phyloP scores from a whole-genome alignment of 2,113 vertebrate species.

The Speoplatyrhinus poulsoni region DNA sequence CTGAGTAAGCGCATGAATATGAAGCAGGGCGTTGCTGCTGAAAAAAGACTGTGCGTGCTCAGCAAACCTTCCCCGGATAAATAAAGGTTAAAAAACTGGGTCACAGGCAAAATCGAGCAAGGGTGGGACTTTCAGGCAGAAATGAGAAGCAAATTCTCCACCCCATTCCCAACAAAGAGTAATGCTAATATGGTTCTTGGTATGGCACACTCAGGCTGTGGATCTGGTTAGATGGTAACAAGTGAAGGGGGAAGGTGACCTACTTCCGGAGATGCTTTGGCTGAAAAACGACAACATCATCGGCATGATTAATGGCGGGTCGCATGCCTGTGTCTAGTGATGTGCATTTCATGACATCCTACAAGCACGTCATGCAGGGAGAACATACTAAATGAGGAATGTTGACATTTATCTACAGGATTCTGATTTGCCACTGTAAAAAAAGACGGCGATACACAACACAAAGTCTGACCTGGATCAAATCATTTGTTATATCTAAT shows the following conservation, averaged over 20 bases:
- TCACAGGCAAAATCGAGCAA: slow-evolving; percentile 43
- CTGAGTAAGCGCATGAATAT: slow-evolving; percentile 44
- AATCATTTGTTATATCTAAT: no score
- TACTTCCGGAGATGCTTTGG: slow-evolving; percentile 46
- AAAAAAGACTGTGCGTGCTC: slow-evolving; percentile 5
- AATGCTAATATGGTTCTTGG: slow-evolving; percentile 48
- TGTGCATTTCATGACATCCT: slow-evolving; percentile 8
- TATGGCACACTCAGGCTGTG: slow-evolving; percentile 29
- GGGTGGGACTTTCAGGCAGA: slow-evolving; percentile 42
- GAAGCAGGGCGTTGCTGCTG: slow-evolving; percentile 27
- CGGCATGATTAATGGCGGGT: slow-evolving; percentile 62
- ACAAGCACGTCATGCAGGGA: not conserved
- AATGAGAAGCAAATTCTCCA: slow-evolving; percentile 33
- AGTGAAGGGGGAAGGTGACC: slow-evolving; percentile 44
- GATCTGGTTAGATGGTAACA: slow-evolving; percentile 46
- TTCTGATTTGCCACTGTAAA: not conserved
- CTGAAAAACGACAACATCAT: slow-evolving; percentile 55
- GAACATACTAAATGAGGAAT: slow-evolving; percentile 18
- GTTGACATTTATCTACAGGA: slow-evolving; percentile 18
- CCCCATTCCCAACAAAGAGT: slow-evolving; percentile 16
- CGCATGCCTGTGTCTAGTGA: slow-evolving; percentile 22
- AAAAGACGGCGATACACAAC: no score
- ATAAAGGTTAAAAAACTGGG: slow-evolving; percentile 60
- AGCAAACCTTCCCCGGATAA: slow-evolving; percentile 31
- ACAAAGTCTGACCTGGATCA: no score